Evolutionary conservation across 2,797 vertebrate genomes (phyloP).

Genomic region (Chelon labrosus): DNA sequence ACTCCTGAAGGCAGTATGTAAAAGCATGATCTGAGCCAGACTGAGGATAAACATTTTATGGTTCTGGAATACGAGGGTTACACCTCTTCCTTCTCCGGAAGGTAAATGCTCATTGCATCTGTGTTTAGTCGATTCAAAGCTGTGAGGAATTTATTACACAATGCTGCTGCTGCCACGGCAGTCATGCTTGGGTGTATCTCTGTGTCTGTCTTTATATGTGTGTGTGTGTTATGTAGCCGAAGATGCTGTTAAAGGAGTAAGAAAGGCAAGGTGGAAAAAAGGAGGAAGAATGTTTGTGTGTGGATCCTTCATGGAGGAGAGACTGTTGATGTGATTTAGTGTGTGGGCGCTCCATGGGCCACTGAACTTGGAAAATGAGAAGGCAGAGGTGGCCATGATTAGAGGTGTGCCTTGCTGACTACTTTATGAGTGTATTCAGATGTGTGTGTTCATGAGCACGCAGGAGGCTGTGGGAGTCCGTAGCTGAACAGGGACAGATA

Average conservation of each 20-base stretch:
- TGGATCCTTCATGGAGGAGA: slow-evolving; percentile 64
- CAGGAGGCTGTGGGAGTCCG: slow-evolving; percentile 44
- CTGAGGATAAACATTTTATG: slow-evolving; percentile 72
- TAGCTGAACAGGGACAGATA: slow-evolving; percentile 52
- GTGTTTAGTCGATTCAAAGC: slow-evolving; percentile 52
- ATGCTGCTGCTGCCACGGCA: slow-evolving; percentile 8
- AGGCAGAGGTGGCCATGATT: slow-evolving; percentile 76
- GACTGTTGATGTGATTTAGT: slow-evolving; percentile 73
- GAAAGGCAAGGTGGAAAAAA: slow-evolving; percentile 35
- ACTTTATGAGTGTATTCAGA: slow-evolving; percentile 74
- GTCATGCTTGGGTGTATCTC: slow-evolving; percentile 7
- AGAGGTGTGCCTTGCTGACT: slow-evolving; percentile 69
- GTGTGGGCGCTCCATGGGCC: slow-evolving; percentile 69
- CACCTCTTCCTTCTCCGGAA: slow-evolving; percentile 52
- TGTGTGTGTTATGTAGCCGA: slow-evolving; percentile 18
- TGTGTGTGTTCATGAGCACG: slow-evolving; percentile 25
- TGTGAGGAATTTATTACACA: slow-evolving; percentile 54
- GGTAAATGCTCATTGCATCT: slow-evolving; percentile 57
- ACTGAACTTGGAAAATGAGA: slow-evolving; percentile 80
- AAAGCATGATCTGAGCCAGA: slow-evolving; percentile 63
- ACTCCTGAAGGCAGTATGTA: slow-evolving; percentile 68
- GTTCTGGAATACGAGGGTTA: slow-evolving; percentile 57
- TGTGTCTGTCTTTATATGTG: slow-evolving; percentile 25
- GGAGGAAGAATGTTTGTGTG: slow-evolving; percentile 29
- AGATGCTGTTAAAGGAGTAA: slow-evolving; percentile 29